A percentile compares a stretch with the other conserved stretches of the same genome.
Conservation (phyloP, 2,888 invertebrate species). For the Polietes domitor region DNA sequence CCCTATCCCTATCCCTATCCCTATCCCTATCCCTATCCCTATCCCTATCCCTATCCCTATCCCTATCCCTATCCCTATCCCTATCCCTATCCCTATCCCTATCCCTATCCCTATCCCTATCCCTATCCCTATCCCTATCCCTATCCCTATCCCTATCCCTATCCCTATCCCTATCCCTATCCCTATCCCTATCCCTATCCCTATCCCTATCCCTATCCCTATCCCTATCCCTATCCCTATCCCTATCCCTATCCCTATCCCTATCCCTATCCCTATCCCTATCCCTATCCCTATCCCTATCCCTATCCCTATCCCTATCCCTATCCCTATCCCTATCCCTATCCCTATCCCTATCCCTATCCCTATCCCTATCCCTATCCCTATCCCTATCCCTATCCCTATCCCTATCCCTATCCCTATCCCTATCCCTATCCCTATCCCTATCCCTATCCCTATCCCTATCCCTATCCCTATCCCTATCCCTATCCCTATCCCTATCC, state of each 20-base stretch:
- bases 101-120: not conserved
- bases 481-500: no score
- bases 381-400: no score
- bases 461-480: no score
- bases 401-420: no score
- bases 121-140: not conserved
- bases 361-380: no score
- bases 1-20: not conserved
- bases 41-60: not conserved
- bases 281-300: not conserved
- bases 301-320: no score
- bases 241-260: constrained; percentile 16
- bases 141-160: not conserved
- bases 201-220: constrained; percentile 16
- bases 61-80: not conserved
- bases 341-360: no score
- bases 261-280: constrained; percentile 8
- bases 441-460: no score
- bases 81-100: not conserved
- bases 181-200: constrained; percentile 4
- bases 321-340: no score
- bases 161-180: constrained; percentile 1
- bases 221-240: constrained; percentile 22
- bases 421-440: no score
- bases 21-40: not conserved